phyloP scores from a whole-genome alignment of 2,113 vertebrate species.

The Tragelaphus imberbis region DNA sequence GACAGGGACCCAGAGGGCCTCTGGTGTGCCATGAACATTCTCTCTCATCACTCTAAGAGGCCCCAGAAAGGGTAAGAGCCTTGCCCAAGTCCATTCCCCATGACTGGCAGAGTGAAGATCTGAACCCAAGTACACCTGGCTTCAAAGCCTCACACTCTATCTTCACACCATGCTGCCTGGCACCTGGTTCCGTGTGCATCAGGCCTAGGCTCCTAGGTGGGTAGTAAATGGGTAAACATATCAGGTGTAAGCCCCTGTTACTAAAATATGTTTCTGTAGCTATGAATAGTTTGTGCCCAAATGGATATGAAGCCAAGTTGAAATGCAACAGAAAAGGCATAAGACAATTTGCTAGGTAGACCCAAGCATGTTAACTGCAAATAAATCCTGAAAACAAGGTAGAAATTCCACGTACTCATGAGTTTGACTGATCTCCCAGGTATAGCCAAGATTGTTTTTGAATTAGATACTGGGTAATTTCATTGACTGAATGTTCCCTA shows the following conservation, averaged over 20 bases:
- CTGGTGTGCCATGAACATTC: not conserved
- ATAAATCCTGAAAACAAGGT: conserved; percentile 28
- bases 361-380: not conserved
- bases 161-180: not conserved
- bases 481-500: not conserved
- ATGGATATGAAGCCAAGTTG: not conserved
- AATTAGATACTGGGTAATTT: conserved; percentile 4
- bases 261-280: not conserved
- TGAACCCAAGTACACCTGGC: not conserved
- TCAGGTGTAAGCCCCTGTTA: not conserved
- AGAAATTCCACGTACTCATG: not conserved
- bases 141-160: not conserved
- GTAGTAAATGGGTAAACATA: not conserved
- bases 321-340: not conserved
- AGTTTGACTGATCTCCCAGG: not conserved
- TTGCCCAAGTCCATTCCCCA: not conserved
- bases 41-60: not conserved
- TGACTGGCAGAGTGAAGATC: not conserved
- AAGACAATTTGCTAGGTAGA: not conserved
- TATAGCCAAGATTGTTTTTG: not conserved
- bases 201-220: not conserved
- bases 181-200: not conserved
- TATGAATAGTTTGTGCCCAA: not conserved
- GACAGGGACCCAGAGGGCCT: not conserved
- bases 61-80: not conserved